Evolutionary conservation across 2,113 vertebrate species (phyloP).

Genomic region (Lonchura striata): DNA sequence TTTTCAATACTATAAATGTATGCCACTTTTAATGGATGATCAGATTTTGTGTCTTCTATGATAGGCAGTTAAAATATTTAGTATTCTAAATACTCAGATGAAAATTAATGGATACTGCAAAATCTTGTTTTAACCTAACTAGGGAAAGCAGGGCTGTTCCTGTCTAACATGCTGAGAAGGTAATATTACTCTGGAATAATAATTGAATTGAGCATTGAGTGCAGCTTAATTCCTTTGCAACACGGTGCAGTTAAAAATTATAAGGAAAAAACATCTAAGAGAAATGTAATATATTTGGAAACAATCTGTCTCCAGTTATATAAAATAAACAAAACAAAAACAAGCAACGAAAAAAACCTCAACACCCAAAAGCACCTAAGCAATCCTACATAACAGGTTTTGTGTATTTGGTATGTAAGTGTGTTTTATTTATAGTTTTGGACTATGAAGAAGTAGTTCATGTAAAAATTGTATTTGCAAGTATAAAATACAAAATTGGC

Average conservation of each 20-base stretch:
- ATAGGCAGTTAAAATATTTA: not conserved
- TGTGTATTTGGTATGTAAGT: not conserved
- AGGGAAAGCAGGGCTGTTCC: not conserved
- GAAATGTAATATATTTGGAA: not conserved
- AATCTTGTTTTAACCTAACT: not conserved
- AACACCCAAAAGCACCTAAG: not conserved
- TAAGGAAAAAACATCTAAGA: not conserved
- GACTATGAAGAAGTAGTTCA: not conserved
- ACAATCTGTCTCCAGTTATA: not conserved
- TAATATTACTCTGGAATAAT: not conserved
- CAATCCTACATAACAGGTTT: not conserved
- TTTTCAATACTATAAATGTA: not conserved
- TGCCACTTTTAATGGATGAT: not conserved
- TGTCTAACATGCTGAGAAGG: not conserved
- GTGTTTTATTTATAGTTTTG: not conserved
- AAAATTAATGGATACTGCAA: not conserved
- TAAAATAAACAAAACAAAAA: not conserved
- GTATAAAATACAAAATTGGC: not conserved
- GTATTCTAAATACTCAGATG: not conserved
- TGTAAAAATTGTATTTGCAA: not conserved
- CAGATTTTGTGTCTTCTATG: not conserved
- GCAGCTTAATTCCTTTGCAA: not conserved
- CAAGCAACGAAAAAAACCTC: not conserved
- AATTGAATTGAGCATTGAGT: not conserved
- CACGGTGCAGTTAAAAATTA: not conserved